Evolutionary conservation across 2,888 invertebrate species (phyloP).

Genomic region (Drosophila neutralis): DNA sequence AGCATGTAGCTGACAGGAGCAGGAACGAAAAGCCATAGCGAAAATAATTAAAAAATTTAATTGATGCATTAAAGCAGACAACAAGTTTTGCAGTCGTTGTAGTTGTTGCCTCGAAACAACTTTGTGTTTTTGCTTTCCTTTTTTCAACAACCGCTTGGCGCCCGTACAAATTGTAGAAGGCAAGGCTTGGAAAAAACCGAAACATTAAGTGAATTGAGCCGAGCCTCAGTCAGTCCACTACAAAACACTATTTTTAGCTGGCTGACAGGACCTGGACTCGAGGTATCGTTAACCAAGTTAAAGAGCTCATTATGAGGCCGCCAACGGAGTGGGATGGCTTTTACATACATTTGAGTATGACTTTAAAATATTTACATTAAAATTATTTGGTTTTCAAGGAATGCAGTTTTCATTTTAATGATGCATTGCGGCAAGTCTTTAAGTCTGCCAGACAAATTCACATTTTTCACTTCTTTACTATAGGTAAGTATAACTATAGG

Average conservation of each 20-base stretch:
- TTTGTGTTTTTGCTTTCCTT: slow-evolving; percentile 36
- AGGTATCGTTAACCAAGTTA: slow-evolving; percentile 60
- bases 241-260: slow-evolving; percentile 72
- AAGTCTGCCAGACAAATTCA: slow-evolving; percentile 22
- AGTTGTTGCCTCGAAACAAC: slow-evolving; percentile 23
- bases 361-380: slow-evolving; percentile 76
- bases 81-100: slow-evolving; percentile 59
- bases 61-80: slow-evolving; percentile 78
- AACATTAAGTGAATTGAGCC: slow-evolving; percentile 23
- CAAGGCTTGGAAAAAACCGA: slow-evolving; percentile 21
- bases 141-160: slow-evolving; percentile 41
- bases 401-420: slow-evolving; percentile 33
- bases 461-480: not conserved
- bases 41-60: slow-evolving; percentile 78
- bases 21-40: slow-evolving; percentile 68
- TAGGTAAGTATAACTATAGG: not conserved
- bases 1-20: slow-evolving; percentile 69
- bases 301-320: slow-evolving; percentile 62
- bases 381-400: slow-evolving; percentile 52
- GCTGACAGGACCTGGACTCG: slow-evolving; percentile 42
- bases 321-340: slow-evolving; percentile 33
- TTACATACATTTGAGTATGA: slow-evolving; percentile 25
- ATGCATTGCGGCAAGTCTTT: slow-evolving; percentile 19
- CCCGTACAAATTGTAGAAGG: slow-evolving; percentile 34
- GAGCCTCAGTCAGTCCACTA: slow-evolving; percentile 11